phyloP scores from a whole-genome alignment of 2,797 vertebrate species.

The Tenualosa ilisha region DNA sequence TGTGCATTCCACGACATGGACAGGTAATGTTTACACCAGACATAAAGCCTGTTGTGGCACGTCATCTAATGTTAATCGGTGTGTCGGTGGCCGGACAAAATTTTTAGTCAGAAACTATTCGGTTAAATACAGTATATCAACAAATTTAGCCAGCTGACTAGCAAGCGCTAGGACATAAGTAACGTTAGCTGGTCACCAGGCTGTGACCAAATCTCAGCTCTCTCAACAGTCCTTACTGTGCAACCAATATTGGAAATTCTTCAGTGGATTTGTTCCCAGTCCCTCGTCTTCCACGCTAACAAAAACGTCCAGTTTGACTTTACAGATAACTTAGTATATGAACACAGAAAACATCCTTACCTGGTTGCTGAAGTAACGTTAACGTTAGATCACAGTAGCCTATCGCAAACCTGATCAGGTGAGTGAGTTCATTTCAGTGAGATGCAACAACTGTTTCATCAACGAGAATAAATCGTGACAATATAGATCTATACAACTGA shows the following conservation, averaged over 20 bases:
- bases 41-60: too few species aligned
- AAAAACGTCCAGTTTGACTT: background rate
- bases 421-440: background rate
- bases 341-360: background rate
- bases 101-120: background rate
- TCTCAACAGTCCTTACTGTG: background rate
- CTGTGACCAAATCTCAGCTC: conserved; percentile 5
- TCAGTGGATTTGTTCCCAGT: background rate
- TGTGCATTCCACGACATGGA: background rate
- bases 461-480: background rate
- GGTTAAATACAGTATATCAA: background rate
- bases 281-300: background rate
- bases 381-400: background rate
- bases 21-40: background rate
- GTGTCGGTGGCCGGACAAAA: too few species aligned
- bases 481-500: background rate
- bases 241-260: background rate
- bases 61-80: too few species aligned
- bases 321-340: too few species aligned
- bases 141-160: background rate
- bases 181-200: background rate
- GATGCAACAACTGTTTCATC: background rate
- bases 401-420: background rate
- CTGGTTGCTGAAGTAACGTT: background rate
- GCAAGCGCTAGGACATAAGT: background rate